phyloP scores from a whole-genome alignment of 1,140 invertebrate genomes.

The Lethocerus indicus region DNA sequence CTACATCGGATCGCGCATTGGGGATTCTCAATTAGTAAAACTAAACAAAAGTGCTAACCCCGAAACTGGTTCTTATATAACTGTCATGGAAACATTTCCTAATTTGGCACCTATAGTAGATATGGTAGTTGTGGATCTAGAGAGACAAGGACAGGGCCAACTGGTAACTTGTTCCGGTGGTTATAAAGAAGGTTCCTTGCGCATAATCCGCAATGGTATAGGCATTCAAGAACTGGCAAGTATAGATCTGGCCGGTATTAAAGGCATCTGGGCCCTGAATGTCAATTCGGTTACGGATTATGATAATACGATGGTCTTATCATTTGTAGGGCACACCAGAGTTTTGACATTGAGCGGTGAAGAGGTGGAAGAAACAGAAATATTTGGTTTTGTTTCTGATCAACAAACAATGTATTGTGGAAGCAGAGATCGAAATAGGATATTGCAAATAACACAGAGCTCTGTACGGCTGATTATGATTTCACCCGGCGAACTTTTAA shows the following conservation, averaged over 20 bases:
- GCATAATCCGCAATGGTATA: conserved; percentile 94
- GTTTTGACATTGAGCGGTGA: conserved; percentile 18
- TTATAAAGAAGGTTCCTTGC: conserved; percentile 89
- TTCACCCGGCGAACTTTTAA: conserved; percentile 35
- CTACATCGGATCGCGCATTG: conserved; percentile 89
- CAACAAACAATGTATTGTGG: conserved; percentile 86
- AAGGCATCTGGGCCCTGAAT: conserved; percentile 90
- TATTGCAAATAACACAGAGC: conserved; percentile 64
- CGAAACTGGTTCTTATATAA: conserved; percentile 75
- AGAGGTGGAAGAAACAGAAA: conserved; percentile 84
- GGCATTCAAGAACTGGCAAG: conserved; percentile 95
- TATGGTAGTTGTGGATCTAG: conserved; percentile 93
- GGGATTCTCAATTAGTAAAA: conserved; percentile 91
- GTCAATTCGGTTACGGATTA: conserved; percentile 36
- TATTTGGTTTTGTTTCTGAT: conserved; percentile 70
- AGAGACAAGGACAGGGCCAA: conserved; percentile 92
- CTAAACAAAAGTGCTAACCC: conserved; percentile 64
- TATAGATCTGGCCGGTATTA: conserved; percentile 91
- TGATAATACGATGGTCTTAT: conserved; percentile 81
- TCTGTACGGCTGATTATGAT: conserved; percentile 49
- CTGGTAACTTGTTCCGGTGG: conserved; percentile 92
- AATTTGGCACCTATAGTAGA: conserved; percentile 95
- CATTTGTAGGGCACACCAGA: conserved; percentile 83
- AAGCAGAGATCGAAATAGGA: conserved; percentile 69
- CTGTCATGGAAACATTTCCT: conserved; percentile 89